phyloP scores from a whole-genome alignment of 2,113 vertebrate species.

The Verasper variegatus region DNA sequence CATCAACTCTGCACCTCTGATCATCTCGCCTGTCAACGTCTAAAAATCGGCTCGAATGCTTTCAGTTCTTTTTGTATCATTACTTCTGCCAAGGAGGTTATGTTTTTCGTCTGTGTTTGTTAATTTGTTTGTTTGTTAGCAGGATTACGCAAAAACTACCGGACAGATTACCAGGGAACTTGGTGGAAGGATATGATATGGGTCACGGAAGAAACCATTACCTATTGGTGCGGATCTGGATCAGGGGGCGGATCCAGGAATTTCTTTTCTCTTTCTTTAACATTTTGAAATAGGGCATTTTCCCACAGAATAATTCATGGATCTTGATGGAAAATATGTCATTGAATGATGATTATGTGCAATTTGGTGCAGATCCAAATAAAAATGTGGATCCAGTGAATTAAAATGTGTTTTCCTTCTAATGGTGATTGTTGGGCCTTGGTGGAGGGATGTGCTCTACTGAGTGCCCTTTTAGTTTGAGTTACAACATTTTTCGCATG shows the following conservation, averaged over 20 bases:
- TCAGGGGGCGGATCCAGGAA: background rate
- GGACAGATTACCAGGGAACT: background rate
- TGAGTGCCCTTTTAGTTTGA: too few species aligned
- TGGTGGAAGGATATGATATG: too few species aligned
- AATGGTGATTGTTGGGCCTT: too few species aligned
- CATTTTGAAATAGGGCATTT: too few species aligned
- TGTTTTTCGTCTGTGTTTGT: too few species aligned
- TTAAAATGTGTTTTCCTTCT: too few species aligned
- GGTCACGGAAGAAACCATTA: background rate
- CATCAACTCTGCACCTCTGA: slow-evolving; percentile 71
- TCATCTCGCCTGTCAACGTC: slow-evolving; percentile 55
- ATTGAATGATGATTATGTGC: too few species aligned
- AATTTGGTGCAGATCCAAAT: too few species aligned
- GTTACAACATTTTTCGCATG: background rate
- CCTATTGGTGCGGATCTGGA: background rate
- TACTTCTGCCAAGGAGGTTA: background rate
- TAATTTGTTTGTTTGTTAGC: background rate
- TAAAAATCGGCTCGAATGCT: slow-evolving; percentile 2
- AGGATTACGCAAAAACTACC: background rate
- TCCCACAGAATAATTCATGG: background rate
- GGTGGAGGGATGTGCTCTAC: too few species aligned
- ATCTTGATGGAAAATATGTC: background rate
- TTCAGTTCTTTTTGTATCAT: background rate
- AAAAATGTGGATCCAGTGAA: too few species aligned
- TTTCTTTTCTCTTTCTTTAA: background rate